Percentiles rank a stretch among this genome's conserved stretches.
Conservation (phyloP, 1,140 invertebrate species). For the Acromyrmex echinatior region DNA sequence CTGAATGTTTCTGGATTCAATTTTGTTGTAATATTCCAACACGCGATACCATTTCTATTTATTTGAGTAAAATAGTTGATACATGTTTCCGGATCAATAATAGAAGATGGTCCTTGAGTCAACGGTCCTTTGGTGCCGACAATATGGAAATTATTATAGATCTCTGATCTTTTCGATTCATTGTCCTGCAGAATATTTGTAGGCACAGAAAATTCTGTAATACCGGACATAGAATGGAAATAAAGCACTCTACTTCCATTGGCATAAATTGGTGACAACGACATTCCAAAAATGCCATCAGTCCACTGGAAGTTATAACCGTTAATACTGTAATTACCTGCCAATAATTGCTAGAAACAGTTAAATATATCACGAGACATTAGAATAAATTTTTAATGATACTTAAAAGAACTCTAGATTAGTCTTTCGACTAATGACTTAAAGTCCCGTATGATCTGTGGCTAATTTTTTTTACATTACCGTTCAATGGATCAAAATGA, state of each 20-base stretch:
- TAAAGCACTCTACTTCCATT: constrained; percentile 90
- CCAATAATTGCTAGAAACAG: not conserved
- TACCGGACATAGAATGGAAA: constrained; percentile 92
- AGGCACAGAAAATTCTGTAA: constrained; percentile 91
- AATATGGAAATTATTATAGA: constrained; percentile 83
- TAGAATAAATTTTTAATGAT: not conserved
- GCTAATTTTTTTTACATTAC: constrained; percentile 69
- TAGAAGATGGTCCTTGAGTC: constrained; percentile 87
- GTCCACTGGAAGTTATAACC: constrained; percentile 93
- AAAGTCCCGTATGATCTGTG: not conserved
- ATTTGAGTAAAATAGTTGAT: constrained; percentile 90
- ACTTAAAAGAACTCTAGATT: not conserved
- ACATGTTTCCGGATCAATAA: constrained; percentile 88
- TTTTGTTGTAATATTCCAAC: constrained; percentile 90
- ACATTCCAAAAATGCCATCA: constrained; percentile 91
- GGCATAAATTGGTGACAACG: constrained; percentile 88
- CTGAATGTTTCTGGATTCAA: constrained; percentile 85
- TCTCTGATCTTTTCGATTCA: constrained; percentile 85
- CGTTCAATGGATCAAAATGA: constrained; percentile 92
- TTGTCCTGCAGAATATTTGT: constrained; percentile 91
- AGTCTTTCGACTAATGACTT: not conserved
- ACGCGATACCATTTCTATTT: constrained; percentile 89
- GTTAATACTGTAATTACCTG: constrained; percentile 90
- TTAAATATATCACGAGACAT: not conserved
- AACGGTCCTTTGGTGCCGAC: constrained; percentile 88